Evolutionary conservation across 2,888 invertebrate genomes (phyloP).

Genomic region (Platycheirus rosarum): DNA sequence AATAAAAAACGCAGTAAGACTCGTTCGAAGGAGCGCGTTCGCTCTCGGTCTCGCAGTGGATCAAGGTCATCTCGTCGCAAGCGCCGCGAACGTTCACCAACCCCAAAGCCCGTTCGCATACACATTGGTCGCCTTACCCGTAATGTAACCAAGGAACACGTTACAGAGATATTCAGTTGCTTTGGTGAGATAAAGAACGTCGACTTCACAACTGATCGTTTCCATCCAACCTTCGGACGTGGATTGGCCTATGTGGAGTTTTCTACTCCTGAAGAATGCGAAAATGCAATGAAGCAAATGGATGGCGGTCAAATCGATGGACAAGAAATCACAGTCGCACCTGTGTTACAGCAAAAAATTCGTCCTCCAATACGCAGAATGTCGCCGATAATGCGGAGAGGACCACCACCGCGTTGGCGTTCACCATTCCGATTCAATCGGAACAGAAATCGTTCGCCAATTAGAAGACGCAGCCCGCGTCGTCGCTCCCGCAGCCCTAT

Average conservation of each 20-base stretch:
- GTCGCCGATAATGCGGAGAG: conserved; percentile 81
- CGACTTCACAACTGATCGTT: conserved; percentile 94
- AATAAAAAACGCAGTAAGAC: conserved; percentile 63
- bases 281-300: conserved; percentile 99
- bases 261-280: conserved; percentile 96
- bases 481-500: conserved; percentile 82
- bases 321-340: conserved; percentile 96
- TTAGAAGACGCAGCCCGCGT: conserved; percentile 79
- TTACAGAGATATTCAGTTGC: conserved; percentile 94
- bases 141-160: conserved; percentile 95
- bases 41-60: conserved; percentile 87
- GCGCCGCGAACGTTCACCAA: conserved; percentile 92
- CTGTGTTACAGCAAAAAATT: conserved; percentile 91
- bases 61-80: conserved; percentile 90
- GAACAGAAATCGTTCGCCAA: conserved; percentile 80
- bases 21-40: conserved; percentile 77
- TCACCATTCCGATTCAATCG: conserved; percentile 80
- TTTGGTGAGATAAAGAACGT: conserved; percentile 93
- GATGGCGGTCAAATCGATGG: conserved; percentile 99
- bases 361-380: conserved; percentile 80
- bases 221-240: conserved; percentile 93
- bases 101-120: conserved; percentile 95
- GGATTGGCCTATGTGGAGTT: conserved; percentile 98
- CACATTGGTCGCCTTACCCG: conserved; percentile 96
- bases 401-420: conserved; percentile 81